These are phyloP conservation scores for Auanema sp. DNA, from an alignment of 2,888 invertebrate genomes.

Conservation along the genomic window DNA sequence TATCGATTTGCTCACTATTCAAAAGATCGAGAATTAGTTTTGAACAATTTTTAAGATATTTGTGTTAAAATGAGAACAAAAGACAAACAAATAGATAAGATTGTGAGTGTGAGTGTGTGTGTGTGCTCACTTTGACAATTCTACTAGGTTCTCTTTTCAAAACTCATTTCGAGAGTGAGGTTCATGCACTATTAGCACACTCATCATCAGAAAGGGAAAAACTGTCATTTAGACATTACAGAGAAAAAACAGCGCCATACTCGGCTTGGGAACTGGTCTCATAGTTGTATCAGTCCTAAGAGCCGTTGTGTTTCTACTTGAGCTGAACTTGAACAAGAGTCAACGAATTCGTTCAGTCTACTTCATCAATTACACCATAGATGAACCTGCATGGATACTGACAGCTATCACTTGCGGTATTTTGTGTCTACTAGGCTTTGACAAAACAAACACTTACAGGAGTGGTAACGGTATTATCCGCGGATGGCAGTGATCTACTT, in stretches of 20 bases:
- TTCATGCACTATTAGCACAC: background rate
- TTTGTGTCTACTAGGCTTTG: background rate
- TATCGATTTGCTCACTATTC: too few relatives aligned
- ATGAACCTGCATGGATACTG: slow-evolving; percentile 16
- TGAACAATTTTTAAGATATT: too few relatives aligned
- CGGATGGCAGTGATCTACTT: slow-evolving; percentile 15
- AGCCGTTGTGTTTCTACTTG: slow-evolving; percentile 1
- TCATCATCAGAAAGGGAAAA: background rate
- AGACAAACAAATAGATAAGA: too few relatives aligned
- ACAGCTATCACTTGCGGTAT: slow-evolving; percentile 12
- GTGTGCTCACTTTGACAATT: too few relatives aligned
- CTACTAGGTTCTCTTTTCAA: too few relatives aligned
- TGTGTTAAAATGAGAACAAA: too few relatives aligned
- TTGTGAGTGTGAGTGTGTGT: too few relatives aligned
- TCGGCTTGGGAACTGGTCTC: slow-evolving; percentile 18
- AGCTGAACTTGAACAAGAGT: background rate
- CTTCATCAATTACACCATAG: slow-evolving; percentile 13
- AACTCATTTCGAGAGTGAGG: too few relatives aligned
- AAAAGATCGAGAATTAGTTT: too few relatives aligned
- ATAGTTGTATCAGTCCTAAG: slow-evolving; percentile 8
- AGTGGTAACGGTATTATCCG: slow-evolving; percentile 8
- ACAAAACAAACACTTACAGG: slow-evolving; percentile 11
- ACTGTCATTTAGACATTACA: background rate
- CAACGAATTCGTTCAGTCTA: too few relatives aligned
- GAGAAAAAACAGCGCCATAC: slow-evolving; percentile 4